Evolutionary conservation across 2,888 invertebrate species (phyloP).

Genomic region (Drosophila prolongata): DNA sequence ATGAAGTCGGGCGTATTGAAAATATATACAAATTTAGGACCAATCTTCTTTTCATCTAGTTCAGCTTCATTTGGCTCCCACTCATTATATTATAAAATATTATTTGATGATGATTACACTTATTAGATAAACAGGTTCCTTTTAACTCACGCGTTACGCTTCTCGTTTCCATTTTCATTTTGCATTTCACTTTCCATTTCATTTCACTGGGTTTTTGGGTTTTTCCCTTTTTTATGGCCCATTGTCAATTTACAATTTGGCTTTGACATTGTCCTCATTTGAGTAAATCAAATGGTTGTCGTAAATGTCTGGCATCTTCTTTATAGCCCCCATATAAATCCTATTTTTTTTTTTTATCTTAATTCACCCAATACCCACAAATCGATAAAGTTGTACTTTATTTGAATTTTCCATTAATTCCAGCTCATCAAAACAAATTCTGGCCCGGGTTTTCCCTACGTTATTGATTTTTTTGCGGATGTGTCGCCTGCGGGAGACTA

Average conservation of each 20-base stretch:
- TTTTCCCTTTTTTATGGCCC: conserved; percentile 30
- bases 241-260: conserved; percentile 59
- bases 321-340: conserved; percentile 56
- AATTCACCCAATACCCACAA: conserved; percentile 58
- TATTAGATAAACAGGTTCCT: conserved; percentile 15
- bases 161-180: conserved; percentile 21
- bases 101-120: conserved; percentile 28
- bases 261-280: conserved; percentile 55
- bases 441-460: not conserved
- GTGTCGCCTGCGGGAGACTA: conserved; percentile 19
- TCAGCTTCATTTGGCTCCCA: not conserved
- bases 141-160: conserved; percentile 1
- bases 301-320: conserved; percentile 51
- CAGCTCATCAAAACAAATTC: conserved; percentile 10
- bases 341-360: conserved; percentile 71
- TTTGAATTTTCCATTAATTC: conserved; percentile 38
- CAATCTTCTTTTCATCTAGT: not conserved
- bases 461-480: conserved; percentile 30
- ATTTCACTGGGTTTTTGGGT: conserved; percentile 18
- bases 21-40: too few relatives aligned
- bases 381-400: conserved; percentile 36
- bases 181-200: conserved; percentile 16
- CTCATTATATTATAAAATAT: conserved; percentile 9
- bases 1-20: not conserved
- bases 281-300: conserved; percentile 71